These are phyloP conservation scores for Meda fulgida DNA, from an alignment of 2,797 vertebrate species.

Conservation along the genomic window DNA sequence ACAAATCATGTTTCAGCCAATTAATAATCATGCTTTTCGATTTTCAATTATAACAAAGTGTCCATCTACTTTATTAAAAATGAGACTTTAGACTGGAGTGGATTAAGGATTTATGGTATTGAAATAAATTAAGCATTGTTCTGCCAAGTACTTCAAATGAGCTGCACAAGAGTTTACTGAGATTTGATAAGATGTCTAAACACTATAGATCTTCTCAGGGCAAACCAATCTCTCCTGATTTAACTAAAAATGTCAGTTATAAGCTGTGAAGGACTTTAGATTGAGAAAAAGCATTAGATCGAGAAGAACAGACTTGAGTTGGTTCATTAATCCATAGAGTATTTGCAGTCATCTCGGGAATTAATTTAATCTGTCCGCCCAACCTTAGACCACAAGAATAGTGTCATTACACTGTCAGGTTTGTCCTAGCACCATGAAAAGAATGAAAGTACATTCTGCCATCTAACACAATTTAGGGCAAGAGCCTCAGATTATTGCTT, in stretches of 20 bases:
- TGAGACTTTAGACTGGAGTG: slow-evolving; percentile 3
- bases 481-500: not conserved
- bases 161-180: slow-evolving; percentile 2
- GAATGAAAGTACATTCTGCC: not conserved
- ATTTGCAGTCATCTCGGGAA: not conserved
- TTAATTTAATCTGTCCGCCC: no score
- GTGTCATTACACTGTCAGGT: not conserved
- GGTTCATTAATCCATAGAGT: not conserved
- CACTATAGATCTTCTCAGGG: slow-evolving; percentile 3
- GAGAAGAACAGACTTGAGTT: slow-evolving; percentile 1
- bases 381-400: not conserved
- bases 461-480: not conserved
- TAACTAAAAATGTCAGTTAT: not conserved
- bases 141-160: not conserved
- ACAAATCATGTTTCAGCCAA: slow-evolving; percentile 8
- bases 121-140: slow-evolving; percentile 14
- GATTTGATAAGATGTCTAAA: not conserved
- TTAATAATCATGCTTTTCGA: slow-evolving; percentile 14
- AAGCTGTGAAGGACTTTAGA: not conserved
- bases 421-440: not conserved
- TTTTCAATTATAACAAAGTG: slow-evolving; percentile 21
- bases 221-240: not conserved
- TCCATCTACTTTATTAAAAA: slow-evolving; percentile 33
- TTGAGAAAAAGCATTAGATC: not conserved
- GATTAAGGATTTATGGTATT: slow-evolving; percentile 30